Percentiles rank a stretch among this genome's conserved stretches.
Evolutionary conservation across 2,888 invertebrate genomes (phyloP).

Genomic region (Thymelicus sylvestris): DNA sequence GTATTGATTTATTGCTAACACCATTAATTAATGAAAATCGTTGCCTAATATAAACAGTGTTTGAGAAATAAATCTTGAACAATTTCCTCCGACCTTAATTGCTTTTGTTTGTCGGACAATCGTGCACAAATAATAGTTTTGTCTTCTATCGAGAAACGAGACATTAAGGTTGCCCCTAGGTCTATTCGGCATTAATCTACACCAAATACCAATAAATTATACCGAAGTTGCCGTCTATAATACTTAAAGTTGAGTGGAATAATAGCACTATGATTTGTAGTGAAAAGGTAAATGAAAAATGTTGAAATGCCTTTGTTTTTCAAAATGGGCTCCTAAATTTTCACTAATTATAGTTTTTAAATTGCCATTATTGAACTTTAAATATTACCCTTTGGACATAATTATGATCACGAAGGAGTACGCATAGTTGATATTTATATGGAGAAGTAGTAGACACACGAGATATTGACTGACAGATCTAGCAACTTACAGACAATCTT

Average conservation of each 20-base stretch:
- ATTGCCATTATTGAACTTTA: no score
- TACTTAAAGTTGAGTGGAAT: neutral
- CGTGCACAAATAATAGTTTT: constrained; percentile 22
- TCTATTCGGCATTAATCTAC: neutral
- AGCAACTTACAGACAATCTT: no score
- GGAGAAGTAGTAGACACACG: no score
- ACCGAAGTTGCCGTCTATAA: neutral
- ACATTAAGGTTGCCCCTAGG: neutral
- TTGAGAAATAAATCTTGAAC: constrained; percentile 28
- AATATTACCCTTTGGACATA: no score
- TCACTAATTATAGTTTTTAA: no score
- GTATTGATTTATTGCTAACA: constrained; percentile 27
- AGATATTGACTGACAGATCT: no score
- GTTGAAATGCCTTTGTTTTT: no score
- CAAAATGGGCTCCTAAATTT: no score
- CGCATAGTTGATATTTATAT: no score
- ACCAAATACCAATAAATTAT: constrained; percentile 5
- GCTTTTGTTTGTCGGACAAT: constrained; percentile 28
- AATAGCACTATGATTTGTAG: no score
- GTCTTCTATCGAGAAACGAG: constrained; percentile 6
- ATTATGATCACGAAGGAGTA: no score
- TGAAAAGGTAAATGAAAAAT: no score
- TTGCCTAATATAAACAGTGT: constrained; percentile 18
- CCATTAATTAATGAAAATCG: constrained; percentile 28
- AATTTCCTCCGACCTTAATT: constrained; percentile 34